Evolutionary conservation across 2,888 invertebrate genomes (phyloP).

Genomic region (Acanthosepion pharaonis): DNA sequence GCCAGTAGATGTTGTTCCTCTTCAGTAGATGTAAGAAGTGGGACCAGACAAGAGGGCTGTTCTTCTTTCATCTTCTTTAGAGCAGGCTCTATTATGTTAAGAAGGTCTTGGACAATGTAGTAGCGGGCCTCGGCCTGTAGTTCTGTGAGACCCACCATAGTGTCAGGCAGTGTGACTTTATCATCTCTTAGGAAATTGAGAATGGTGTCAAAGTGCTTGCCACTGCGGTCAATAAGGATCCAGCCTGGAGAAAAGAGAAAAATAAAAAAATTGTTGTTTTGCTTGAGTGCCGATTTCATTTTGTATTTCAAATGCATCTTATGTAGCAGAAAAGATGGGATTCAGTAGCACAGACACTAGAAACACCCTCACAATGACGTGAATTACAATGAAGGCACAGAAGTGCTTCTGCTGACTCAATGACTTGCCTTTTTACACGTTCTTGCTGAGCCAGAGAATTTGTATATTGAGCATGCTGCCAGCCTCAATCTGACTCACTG

Average conservation of each 20-base stretch:
- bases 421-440: too few species aligned
- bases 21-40: constrained; percentile 90
- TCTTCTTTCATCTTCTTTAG: constrained; percentile 82
- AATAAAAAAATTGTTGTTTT: constrained; percentile 24
- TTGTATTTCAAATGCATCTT: too few species aligned
- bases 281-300: background rate
- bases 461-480: too few species aligned
- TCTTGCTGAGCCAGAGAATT: too few species aligned
- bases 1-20: constrained; percentile 75
- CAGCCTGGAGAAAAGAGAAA: constrained; percentile 82
- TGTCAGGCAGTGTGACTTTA: constrained; percentile 92
- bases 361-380: too few species aligned
- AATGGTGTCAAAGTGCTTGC: constrained; percentile 96
- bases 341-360: too few species aligned
- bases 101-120: constrained; percentile 91
- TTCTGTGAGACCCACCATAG: constrained; percentile 91
- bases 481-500: too few species aligned
- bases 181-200: constrained; percentile 96
- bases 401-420: too few species aligned
- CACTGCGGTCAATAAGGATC: constrained; percentile 97
- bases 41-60: constrained; percentile 91
- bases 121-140: constrained; percentile 97
- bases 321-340: too few species aligned
- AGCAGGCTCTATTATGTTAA: constrained; percentile 84
- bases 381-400: too few species aligned